Evolutionary conservation across 2,797 vertebrate genomes (phyloP), one percentile per base, ranked within the genome.

Genomic region (Lithobates pipiens): DNA sequence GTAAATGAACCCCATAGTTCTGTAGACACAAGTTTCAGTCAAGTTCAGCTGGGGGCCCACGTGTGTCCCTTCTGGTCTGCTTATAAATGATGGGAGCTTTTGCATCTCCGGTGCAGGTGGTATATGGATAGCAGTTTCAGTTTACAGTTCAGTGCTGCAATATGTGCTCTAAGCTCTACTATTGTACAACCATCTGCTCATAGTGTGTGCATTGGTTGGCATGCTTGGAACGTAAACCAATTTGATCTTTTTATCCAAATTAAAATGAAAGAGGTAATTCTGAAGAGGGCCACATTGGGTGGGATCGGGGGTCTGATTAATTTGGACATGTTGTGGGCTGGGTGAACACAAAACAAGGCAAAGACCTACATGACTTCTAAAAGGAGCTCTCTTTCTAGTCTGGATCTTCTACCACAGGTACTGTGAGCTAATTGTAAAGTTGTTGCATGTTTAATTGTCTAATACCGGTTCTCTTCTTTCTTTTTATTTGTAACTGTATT

Each of bases 401-500:
- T 50, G 29, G 76, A 57, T 44, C 70, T 76, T 32, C 75, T 79
- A 46, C 44, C 44, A 67, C 65, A 83, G 89, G 88, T 89, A 78
- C 67, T 82, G 86, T 89, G 29, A 73, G 82, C 88, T 79, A 92
- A 88, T 92, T 92, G 89, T 88, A 90, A 93, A 89, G 91, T 90
- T 94, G 90, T 94, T 94, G 95, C 96, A 95, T 94, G 93, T 96
- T 94, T 96, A 68, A 80, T 89, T 90, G 93, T 92, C 93, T 95
- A 94, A 94, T 89, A 89, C 87, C 76, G 88, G 90, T 93, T 93
- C 91, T 93, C 65, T 91, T 94, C 89, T 94, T 91, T 92, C 90
- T 93, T 91, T 93, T 88, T 89, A 80, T 79, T 82, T 89, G 91
- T 92, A 91, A 92, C 90, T 85, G 23, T 71, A 13, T 76, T 69